Percentiles rank a stretch among this genome's conserved stretches.
Evolutionary conservation across 2,888 invertebrate species (phyloP).

Genomic region (Ctena decussata): DNA sequence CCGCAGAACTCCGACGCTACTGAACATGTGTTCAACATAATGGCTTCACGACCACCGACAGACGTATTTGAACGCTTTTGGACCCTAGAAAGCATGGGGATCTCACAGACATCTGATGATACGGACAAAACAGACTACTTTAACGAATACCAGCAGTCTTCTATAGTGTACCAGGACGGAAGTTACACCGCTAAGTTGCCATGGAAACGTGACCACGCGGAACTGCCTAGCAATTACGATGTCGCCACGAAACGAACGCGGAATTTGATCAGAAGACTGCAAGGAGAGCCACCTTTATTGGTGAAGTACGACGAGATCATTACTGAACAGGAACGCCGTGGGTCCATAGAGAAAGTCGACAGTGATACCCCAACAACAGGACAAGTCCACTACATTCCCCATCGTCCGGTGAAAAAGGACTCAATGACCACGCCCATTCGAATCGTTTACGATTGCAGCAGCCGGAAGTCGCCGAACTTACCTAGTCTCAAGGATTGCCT

Average conservation of each 20-base stretch:
- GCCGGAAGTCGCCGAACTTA: neutral
- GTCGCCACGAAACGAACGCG: constrained; percentile 20
- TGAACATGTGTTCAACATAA: constrained; percentile 12
- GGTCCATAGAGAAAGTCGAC: constrained; percentile 41
- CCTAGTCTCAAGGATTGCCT: constrained; percentile 61
- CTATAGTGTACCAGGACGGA: constrained; percentile 7
- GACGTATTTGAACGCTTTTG: constrained; percentile 41
- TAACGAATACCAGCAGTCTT: neutral
- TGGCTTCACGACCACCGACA: constrained; percentile 8
- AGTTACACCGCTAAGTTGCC: neutral
- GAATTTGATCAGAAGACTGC: constrained; percentile 14
- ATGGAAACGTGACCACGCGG: constrained; percentile 21
- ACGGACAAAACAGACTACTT: neutral
- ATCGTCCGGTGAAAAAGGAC: constrained; percentile 54
- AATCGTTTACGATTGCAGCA: constrained; percentile 62
- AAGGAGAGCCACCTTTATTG: neutral
- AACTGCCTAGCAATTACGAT: constrained; percentile 16
- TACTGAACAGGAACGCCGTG: constrained; percentile 40
- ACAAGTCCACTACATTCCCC: constrained; percentile 56
- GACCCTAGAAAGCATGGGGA: constrained; percentile 46
- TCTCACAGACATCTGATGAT: neutral
- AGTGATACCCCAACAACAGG: neutral
- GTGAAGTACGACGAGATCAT: constrained; percentile 42
- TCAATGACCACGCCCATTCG: constrained; percentile 55
- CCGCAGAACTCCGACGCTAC: neutral